Percentiles rank a stretch among this genome's conserved stretches.
phyloP scores from a whole-genome alignment of 2,113 vertebrate species.

The Passer montanus region DNA sequence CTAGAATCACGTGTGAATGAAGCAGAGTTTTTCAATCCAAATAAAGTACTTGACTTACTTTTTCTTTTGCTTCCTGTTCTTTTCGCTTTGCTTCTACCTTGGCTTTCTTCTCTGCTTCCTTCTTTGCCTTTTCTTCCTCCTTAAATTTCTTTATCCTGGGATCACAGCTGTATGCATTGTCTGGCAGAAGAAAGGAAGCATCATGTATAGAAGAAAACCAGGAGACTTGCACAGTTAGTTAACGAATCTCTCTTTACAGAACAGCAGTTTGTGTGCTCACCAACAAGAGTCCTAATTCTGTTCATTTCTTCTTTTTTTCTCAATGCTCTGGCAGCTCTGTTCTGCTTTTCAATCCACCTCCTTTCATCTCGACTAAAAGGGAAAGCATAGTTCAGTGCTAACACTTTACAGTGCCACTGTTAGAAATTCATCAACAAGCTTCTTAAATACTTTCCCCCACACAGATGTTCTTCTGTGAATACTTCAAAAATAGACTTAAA shows the following conservation, averaged over 20 bases:
- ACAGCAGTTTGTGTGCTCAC: conserved; percentile 52
- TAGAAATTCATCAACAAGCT: not conserved
- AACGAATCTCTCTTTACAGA: not conserved
- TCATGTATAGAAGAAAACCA: not conserved
- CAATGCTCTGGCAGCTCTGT: conserved; percentile 90
- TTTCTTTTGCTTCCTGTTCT: conserved; percentile 94
- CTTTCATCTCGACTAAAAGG: conserved; percentile 91
- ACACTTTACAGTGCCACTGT: not conserved
- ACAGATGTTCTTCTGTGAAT: not conserved
- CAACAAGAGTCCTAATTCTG: conserved; percentile 91
- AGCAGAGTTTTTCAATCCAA: not conserved
- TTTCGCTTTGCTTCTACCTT: conserved; percentile 94
- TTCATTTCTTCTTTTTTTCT: conserved; percentile 99
- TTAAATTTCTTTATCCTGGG: conserved; percentile 98
- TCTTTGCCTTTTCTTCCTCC: conserved; percentile 95
- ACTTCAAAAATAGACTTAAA: not conserved
- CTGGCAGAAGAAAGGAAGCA: conserved; percentile 70
- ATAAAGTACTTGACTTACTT: conserved; percentile 75
- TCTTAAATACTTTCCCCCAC: not conserved
- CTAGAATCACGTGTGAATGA: not conserved
- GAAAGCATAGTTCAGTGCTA: not conserved
- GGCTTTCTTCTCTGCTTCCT: conserved; percentile 98
- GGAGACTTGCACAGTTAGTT: not conserved
- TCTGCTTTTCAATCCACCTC: conserved; percentile 98
- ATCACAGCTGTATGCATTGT: conserved; percentile 93